Conservation (phyloP, 2,888 invertebrate genomes). For the Coelogynopora nodosa region DNA sequence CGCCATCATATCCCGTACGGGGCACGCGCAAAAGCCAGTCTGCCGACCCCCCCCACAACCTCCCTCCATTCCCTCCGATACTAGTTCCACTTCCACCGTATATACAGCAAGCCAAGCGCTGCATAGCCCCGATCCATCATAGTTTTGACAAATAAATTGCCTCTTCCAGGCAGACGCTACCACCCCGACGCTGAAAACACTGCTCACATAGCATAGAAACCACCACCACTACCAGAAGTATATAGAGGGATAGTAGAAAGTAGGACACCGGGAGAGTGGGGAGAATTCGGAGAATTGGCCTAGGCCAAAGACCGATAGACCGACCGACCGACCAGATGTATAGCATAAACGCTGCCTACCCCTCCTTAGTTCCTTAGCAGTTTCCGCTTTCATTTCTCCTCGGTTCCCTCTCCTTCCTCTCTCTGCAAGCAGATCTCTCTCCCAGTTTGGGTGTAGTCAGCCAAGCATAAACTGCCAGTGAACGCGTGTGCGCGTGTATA, state of each 20-base stretch:
- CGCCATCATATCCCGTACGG: background rate
- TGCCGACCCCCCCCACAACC: too few species aligned
- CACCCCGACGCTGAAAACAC: too few species aligned
- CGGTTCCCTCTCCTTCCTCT: too few species aligned
- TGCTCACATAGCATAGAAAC: background rate
- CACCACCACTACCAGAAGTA: background rate
- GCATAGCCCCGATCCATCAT: background rate
- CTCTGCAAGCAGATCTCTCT: too few species aligned
- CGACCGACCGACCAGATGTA: background rate
- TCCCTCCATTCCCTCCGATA: too few species aligned
- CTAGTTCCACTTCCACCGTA: background rate
- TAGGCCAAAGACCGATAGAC: background rate
- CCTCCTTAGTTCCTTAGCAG: background rate
- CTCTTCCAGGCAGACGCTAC: conserved; percentile 1
- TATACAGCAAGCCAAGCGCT: background rate
- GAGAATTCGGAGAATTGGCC: background rate
- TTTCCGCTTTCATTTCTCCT: background rate
- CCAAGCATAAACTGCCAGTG: background rate
- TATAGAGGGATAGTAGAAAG: background rate
- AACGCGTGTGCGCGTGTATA: background rate
- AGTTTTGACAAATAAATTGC: conserved; percentile 28
- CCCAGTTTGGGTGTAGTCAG: background rate
- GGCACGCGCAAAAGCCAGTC: background rate
- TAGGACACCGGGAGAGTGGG: background rate
- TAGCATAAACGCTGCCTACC: background rate